Percentiles rank a stretch among this genome's conserved stretches.
These are phyloP conservation scores for Nyctibius grandis DNA, from an alignment of 2,797 vertebrate species.

Conservation along the genomic window DNA sequence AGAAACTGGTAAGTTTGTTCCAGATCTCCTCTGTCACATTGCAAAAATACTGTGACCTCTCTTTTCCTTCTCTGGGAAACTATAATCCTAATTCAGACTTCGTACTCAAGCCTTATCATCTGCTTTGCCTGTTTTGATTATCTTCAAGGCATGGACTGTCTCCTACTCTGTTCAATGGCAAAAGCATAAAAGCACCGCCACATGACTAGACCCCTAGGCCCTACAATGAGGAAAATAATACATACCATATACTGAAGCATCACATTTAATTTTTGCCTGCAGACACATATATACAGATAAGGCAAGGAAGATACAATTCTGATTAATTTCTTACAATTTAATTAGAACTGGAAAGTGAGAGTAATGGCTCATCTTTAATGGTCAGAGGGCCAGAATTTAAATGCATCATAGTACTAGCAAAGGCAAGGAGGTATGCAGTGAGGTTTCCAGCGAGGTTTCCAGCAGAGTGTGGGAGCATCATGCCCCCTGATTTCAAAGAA, in stretches of 20 bases:
- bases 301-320: background rate
- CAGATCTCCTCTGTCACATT: background rate
- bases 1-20: background rate
- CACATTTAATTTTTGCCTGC: background rate
- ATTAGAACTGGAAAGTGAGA: background rate
- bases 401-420: background rate
- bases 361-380: background rate
- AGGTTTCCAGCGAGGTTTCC: background rate
- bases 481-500: background rate
- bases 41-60: background rate
- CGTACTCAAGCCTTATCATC: background rate
- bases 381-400: background rate
- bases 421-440: background rate
- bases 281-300: background rate
- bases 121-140: background rate
- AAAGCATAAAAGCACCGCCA: background rate
- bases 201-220: background rate
- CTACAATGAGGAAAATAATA: background rate
- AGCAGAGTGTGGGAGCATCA: rapidly evolving
- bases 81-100: background rate
- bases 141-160: background rate
- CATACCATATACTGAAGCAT: background rate
- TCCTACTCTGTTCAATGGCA: background rate
- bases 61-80: background rate
- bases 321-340: background rate